Conservation (phyloP, 1,140 invertebrate species). For the Akabosia matsudoensis region DNA sequence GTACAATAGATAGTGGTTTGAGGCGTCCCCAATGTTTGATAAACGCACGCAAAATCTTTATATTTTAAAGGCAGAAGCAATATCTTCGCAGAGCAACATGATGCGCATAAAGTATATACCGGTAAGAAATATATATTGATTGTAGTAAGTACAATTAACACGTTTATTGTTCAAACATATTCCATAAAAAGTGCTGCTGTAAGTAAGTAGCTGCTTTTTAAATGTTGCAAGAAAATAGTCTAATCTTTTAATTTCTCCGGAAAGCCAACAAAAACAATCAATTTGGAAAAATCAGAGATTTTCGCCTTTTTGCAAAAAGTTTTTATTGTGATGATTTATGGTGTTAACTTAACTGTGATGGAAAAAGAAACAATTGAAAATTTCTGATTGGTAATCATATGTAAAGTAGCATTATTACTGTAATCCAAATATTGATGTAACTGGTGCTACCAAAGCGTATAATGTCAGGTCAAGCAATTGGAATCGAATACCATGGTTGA, state of each 20-base stretch:
- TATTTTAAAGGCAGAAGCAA: too few relatives aligned
- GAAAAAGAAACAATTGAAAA: neutral
- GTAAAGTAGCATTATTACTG: too few relatives aligned
- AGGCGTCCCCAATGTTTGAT: too few relatives aligned
- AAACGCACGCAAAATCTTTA: too few relatives aligned
- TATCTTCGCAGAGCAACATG: too few relatives aligned
- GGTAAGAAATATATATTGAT: too few relatives aligned
- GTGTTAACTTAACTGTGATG: conserved; percentile 17
- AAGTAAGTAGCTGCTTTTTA: neutral
- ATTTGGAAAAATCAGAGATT: neutral
- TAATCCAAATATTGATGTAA: neutral
- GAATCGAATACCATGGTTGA: neutral
- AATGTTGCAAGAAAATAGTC: neutral
- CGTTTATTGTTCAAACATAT: neutral
- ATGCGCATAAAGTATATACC: too few relatives aligned
- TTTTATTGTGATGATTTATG: conserved; percentile 10
- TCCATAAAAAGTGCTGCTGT: too few relatives aligned
- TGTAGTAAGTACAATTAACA: neutral
- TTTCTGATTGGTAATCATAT: neutral
- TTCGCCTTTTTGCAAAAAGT: neutral
- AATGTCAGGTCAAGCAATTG: neutral
- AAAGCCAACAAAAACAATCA: neutral
- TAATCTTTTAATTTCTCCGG: neutral
- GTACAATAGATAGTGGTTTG: too few relatives aligned
- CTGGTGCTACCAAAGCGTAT: neutral